Evolutionary conservation across 2,888 invertebrate genomes (phyloP).

Genomic region (Ormyrus labotus): DNA sequence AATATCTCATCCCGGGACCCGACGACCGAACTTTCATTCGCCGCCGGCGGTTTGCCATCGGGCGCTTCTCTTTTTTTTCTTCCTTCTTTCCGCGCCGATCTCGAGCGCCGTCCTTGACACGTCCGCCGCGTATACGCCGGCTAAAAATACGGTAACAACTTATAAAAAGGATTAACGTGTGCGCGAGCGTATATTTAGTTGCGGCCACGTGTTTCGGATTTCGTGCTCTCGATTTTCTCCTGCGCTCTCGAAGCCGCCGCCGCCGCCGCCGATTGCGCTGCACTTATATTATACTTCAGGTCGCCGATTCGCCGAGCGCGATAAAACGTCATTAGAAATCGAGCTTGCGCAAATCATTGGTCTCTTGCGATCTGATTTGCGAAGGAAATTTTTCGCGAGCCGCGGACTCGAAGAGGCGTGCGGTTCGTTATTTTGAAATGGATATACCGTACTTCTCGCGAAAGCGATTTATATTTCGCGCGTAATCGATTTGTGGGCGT

Average conservation of each 20-base stretch:
- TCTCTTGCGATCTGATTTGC: not conserved
- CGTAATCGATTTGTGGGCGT: conserved; percentile 13
- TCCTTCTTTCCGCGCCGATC: not conserved
- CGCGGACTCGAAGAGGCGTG: not conserved
- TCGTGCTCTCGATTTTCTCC: not conserved
- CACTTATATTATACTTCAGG: not conserved
- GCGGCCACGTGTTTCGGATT: not conserved
- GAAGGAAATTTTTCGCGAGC: conserved; percentile 2
- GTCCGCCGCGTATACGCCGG: not conserved
- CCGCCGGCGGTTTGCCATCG: not conserved
- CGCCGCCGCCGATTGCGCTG: not conserved
- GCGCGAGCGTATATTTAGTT: not conserved
- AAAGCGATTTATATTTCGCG: conserved; percentile 6
- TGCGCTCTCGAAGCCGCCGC: not conserved
- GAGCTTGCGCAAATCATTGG: conserved; percentile 1
- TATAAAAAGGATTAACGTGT: not conserved
- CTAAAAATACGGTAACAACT: conserved; percentile 30
- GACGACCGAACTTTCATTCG: conserved; percentile 18
- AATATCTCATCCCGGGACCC: conserved; percentile 17
- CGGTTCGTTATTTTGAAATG: conserved; percentile 16
- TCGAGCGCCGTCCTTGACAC: conserved; percentile 34
- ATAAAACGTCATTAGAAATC: conserved; percentile 33
- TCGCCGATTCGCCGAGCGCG: not conserved
- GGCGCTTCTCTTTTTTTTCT: conserved; percentile 4
- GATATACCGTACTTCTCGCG: conserved; percentile 20